Evolutionary conservation across 2,888 invertebrate species (phyloP).

Genomic region (Protodeltote pygarga): DNA sequence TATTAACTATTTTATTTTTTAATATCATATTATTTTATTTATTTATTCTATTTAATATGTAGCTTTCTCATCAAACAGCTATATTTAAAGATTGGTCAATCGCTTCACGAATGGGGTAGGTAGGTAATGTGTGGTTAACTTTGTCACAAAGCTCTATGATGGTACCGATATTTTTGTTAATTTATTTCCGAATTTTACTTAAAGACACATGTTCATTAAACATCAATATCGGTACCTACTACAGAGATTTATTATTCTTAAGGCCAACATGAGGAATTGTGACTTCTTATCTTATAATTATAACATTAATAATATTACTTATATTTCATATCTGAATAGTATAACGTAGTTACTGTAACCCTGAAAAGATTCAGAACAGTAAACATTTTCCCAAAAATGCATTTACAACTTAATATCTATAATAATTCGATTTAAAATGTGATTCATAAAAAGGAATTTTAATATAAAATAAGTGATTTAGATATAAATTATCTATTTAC

Average conservation of each 20-base stretch:
- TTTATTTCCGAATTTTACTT: too few species aligned
- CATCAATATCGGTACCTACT: neutral
- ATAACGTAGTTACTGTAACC: conserved; percentile 32
- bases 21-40: too few species aligned
- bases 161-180: neutral
- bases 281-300: conserved; percentile 35
- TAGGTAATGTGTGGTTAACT: neutral
- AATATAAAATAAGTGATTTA: conserved; percentile 32
- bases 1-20: conserved; percentile 12
- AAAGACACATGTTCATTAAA: neutral
- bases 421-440: conserved; percentile 32
- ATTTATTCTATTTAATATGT: too few species aligned
- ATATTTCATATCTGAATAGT: conserved; percentile 42
- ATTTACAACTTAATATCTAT: conserved; percentile 35
- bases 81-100: too few species aligned
- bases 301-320: conserved; percentile 21
- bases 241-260: conserved; percentile 10
- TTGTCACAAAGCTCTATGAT: neutral
- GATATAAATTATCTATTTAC: conserved; percentile 5
- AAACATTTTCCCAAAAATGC: conserved; percentile 25
- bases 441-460: conserved; percentile 43
- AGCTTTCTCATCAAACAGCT: too few species aligned
- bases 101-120: neutral
- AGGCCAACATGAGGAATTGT: conserved; percentile 39
- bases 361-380: conserved; percentile 45